Evolutionary conservation across 1,140 invertebrate species (phyloP).

Genomic region (Trichonephila clavata): DNA sequence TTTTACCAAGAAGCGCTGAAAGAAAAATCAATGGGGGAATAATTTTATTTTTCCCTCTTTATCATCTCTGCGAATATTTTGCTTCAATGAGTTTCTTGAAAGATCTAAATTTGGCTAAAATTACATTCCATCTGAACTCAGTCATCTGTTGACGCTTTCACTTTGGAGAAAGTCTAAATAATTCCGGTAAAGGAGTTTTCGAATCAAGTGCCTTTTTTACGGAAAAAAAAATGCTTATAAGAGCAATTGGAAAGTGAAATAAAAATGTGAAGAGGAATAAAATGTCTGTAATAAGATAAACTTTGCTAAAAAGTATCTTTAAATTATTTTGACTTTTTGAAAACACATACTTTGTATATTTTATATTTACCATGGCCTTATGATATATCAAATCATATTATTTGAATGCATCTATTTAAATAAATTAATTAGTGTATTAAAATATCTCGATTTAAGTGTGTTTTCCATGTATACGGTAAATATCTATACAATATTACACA

Average conservation of each 20-base stretch:
- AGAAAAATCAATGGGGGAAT: not conserved
- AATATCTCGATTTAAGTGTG: no score
- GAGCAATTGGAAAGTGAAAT: not conserved
- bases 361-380: no score
- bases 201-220: not conserved
- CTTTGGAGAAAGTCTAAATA: not conserved
- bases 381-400: no score
- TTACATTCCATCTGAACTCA: not conserved
- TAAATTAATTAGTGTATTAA: no score
- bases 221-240: no score
- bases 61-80: not conserved
- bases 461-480: no score
- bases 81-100: not conserved
- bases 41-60: not conserved
- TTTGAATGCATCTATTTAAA: no score
- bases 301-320: not conserved
- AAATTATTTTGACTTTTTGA: not conserved
- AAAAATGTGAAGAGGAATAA: not conserved
- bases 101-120: not conserved
- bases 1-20: not conserved
- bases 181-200: not conserved
- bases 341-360: no score
- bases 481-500: no score
- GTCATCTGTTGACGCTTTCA: not conserved
- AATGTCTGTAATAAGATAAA: not conserved